A percentile compares a stretch with the other conserved stretches of the same genome.
These are phyloP conservation scores for Xenentodon cancila DNA, from an alignment of 2,797 vertebrate species.

Conservation along the genomic window DNA sequence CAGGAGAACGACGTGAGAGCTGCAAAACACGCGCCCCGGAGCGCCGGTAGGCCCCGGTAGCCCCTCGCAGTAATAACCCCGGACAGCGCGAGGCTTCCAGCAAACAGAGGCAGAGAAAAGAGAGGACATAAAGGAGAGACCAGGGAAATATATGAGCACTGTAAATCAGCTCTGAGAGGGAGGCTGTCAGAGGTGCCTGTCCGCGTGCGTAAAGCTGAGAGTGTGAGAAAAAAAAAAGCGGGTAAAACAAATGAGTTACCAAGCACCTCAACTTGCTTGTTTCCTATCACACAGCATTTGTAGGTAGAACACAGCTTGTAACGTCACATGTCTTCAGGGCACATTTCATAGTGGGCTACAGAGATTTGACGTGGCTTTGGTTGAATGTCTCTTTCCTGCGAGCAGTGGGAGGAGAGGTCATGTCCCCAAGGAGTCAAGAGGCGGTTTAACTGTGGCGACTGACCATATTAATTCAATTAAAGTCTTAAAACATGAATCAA, in stretches of 20 bases:
- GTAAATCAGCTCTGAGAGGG: slow-evolving; percentile 88
- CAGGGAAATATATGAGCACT: slow-evolving; percentile 81
- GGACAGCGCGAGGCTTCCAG: slow-evolving; percentile 83
- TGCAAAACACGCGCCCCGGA: slow-evolving; percentile 87
- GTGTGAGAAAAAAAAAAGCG: slow-evolving; percentile 18
- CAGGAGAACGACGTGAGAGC: slow-evolving; percentile 89
- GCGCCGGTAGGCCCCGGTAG: slow-evolving; percentile 83
- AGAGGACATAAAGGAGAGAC: slow-evolving; percentile 75
- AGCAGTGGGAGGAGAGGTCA: slow-evolving; percentile 30
- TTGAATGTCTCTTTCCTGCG: slow-evolving; percentile 10
- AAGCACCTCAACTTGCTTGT: neutral
- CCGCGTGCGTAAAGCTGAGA: slow-evolving; percentile 49
- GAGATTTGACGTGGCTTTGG: slow-evolving; percentile 27
- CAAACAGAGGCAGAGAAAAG: slow-evolving; percentile 81
- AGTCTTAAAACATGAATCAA: neutral
- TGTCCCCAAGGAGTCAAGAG: slow-evolving; percentile 23
- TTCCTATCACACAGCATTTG: neutral
- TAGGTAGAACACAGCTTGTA: neutral
- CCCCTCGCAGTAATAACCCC: slow-evolving; percentile 80
- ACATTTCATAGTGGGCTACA: slow-evolving; percentile 18
- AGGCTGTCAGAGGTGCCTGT: slow-evolving; percentile 78
- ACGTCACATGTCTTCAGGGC: slow-evolving; percentile 24
- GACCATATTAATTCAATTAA: neutral
- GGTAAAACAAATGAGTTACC: slow-evolving; percentile 35
- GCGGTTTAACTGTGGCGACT: slow-evolving; percentile 13